Percentiles rank a stretch among this genome's conserved stretches.
Evolutionary conservation across 1,140 invertebrate species (phyloP).

Genomic region (Holotrichia oblita): DNA sequence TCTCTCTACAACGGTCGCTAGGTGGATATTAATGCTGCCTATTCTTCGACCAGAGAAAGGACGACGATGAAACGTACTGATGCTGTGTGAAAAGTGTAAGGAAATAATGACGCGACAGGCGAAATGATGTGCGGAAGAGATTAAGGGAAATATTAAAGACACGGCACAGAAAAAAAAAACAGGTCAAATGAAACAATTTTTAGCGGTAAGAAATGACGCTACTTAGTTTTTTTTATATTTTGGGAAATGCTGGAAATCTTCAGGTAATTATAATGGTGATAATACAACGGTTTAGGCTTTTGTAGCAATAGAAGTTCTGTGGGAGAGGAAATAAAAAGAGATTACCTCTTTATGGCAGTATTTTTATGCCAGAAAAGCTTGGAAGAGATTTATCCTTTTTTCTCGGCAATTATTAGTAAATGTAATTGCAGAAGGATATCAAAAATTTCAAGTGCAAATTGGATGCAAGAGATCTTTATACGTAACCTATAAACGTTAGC

Average conservation of each 20-base stretch:
- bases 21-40: background rate
- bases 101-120: background rate
- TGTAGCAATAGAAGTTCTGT: too few relatives aligned
- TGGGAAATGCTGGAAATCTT: background rate
- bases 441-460: too few relatives aligned
- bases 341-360: too few relatives aligned
- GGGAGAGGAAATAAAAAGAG: too few relatives aligned
- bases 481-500: background rate
- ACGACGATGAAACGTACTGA: background rate
- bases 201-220: background rate
- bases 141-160: slow-evolving; percentile 13
- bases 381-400: too few relatives aligned
- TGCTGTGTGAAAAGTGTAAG: background rate
- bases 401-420: too few relatives aligned
- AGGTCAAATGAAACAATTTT: background rate
- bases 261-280: background rate
- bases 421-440: too few relatives aligned
- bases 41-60: background rate
- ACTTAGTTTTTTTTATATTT: background rate
- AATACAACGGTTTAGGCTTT: background rate
- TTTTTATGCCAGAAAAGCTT: too few relatives aligned
- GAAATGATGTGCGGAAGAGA: background rate
- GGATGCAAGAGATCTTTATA: too few relatives aligned
- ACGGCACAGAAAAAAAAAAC: background rate
- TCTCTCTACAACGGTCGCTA: background rate